phyloP scores from a whole-genome alignment of 2,888 invertebrate genomes.

The Nesidiocoris tenuis region DNA sequence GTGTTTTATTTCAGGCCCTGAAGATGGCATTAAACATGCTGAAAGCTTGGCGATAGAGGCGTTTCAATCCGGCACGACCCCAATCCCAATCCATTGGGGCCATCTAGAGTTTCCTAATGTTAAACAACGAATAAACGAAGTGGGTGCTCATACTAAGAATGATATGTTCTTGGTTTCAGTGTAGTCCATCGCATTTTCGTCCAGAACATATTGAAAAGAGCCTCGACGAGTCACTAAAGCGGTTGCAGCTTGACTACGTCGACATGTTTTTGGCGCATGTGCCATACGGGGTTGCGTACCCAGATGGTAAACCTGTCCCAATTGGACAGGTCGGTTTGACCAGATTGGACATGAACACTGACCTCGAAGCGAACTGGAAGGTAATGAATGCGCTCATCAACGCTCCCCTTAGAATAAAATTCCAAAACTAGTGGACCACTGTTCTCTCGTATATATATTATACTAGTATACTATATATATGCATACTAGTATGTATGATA shows the following conservation, averaged over 20 bases:
- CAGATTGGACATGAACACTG: slow-evolving; percentile 21
- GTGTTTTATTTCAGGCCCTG: too few relatives aligned
- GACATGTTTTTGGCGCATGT: slow-evolving; percentile 78
- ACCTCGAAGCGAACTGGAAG: slow-evolving; percentile 39
- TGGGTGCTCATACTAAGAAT: too few relatives aligned
- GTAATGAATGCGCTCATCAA: slow-evolving; percentile 6
- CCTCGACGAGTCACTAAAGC: slow-evolving; percentile 64
- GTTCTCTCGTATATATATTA: not conserved
- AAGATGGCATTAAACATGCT: too few relatives aligned
- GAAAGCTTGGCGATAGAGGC: too few relatives aligned
- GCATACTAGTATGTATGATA: too few relatives aligned
- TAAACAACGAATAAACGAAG: too few relatives aligned
- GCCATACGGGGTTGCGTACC: slow-evolving; percentile 63
- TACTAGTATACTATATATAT: not conserved
- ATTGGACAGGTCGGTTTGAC: not conserved
- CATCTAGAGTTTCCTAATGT: too few relatives aligned
- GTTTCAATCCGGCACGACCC: too few relatives aligned
- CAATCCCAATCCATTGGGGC: too few relatives aligned
- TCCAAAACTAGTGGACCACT: not conserved
- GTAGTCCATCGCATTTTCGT: slow-evolving; percentile 53
- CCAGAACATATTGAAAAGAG: slow-evolving; percentile 67
- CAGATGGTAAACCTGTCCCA: not conserved
- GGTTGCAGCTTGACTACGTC: slow-evolving; percentile 67
- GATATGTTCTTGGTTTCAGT: too few relatives aligned
- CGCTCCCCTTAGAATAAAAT: not conserved